Evolutionary conservation across 2,888 invertebrate genomes (phyloP), one percentile per base, ranked within the genome.

Genomic region (Microplitis deprimator): DNA sequence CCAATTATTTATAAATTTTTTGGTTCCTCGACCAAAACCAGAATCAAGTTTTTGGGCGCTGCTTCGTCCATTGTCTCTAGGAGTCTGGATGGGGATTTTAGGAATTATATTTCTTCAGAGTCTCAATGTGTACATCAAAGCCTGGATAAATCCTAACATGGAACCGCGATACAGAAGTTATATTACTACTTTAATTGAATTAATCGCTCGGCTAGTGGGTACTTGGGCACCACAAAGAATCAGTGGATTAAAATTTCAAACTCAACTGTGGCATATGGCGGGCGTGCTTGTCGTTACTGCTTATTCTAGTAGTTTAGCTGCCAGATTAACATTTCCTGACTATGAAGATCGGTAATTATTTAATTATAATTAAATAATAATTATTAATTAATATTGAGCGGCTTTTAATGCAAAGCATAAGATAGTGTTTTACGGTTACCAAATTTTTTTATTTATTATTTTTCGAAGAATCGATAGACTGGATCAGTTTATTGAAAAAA

Each of bases 301-400:
- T 1, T 89, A 88, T 38, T 84, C 82, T 73, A 86, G 88, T 64
- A 88, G 89, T 69, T 84, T 89, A 1, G 88, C 89, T 1, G 85
- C 88, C 0, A 81, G 85, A 60, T 81, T 89, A 40, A 81, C 89
- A 1, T 85, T 83, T 73, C 81, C 82, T 0, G 85, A 86, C 60
- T 89, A 85, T 71, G 88, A 88, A 65, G 8, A 71, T 6, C 87
- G 88, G 89, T 87, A 40, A 7, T 60, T 50, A 75, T 20, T 20
- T 17, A 16, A 65, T 16, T 1, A 72, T 39, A 29, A 6, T 41
- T 5, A 64, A 60, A 29, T 16, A 40, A 69, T 39, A 38, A 40
- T 39, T 64, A 60, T 29, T 29, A 29, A 29, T 29, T 29, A 29
- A 29, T 29, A 29, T 29, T 29, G 29, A 2, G 3, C 29, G 4